Evolutionary conservation across 2,888 invertebrate species (phyloP).

Genomic region (Congeria kusceri): DNA sequence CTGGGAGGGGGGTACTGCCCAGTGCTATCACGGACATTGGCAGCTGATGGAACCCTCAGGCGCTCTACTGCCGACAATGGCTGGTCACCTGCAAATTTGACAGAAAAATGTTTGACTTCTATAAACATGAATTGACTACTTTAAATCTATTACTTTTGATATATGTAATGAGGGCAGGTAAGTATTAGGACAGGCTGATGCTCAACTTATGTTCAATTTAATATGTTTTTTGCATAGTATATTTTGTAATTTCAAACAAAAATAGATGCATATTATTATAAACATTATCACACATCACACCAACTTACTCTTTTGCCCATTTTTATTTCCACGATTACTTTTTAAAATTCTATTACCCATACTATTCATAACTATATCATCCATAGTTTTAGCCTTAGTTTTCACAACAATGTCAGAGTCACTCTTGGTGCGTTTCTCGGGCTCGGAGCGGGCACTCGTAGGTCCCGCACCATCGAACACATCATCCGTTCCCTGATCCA

Average conservation of each 20-base stretch:
- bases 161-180: too few species aligned
- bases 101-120: too few species aligned
- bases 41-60: constrained; percentile 64
- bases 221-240: too few species aligned
- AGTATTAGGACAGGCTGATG: too few species aligned
- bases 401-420: constrained; percentile 44
- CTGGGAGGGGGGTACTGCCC: constrained; percentile 26
- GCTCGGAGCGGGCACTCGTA: constrained; percentile 37
- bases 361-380: constrained; percentile 1
- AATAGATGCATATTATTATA: too few species aligned
- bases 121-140: too few species aligned
- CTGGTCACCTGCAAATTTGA: constrained; percentile 55
- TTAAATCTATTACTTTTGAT: too few species aligned
- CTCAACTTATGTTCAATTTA: too few species aligned
- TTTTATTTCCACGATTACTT: background rate
- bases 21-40: constrained; percentile 56
- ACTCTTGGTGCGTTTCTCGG: constrained; percentile 44
- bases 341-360: background rate
- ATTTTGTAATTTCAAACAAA: too few species aligned
- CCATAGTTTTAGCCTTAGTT: constrained; percentile 11
- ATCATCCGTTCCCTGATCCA: constrained; percentile 36
- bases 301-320: constrained; percentile 8
- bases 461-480: constrained; percentile 43
- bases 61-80: constrained; percentile 57
- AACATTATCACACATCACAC: background rate